Percentiles rank a stretch among this genome's conserved stretches.
phyloP scores from a whole-genome alignment of 2,888 invertebrate genomes.

The Tipula vernalis region DNA sequence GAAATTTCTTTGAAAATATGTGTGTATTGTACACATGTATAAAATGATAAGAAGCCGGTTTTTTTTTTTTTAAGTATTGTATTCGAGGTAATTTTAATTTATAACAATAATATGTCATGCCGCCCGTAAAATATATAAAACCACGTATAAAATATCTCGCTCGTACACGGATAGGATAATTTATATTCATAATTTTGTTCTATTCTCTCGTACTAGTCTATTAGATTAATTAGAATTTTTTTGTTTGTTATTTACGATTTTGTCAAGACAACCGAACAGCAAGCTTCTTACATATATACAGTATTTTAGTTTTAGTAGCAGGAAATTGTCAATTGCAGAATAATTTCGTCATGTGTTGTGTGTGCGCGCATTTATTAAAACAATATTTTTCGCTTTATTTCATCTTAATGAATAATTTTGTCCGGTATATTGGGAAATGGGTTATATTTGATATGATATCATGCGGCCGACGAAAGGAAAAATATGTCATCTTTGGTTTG shows the following conservation, averaged over 20 bases:
- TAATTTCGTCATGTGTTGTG: not conserved
- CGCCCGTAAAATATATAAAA: not conserved
- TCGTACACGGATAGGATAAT: not conserved
- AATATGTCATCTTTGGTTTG: not conserved
- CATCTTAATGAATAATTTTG: not conserved
- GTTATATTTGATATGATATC: not conserved
- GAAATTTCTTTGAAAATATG: not conserved
- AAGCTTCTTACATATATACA: too few species aligned
- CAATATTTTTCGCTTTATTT: not conserved
- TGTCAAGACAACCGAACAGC: not conserved
- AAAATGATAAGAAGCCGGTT: not conserved
- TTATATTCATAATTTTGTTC: not conserved
- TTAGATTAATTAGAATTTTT: not conserved
- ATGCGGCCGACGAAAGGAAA: not conserved
- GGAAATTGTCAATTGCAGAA: not conserved
- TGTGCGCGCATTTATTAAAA: not conserved
- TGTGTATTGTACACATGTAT: not conserved
- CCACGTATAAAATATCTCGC: too few species aligned
- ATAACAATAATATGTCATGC: not conserved
- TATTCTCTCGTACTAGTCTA: not conserved
- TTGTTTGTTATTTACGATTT: not conserved
- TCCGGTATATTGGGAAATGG: conserved; percentile 4
- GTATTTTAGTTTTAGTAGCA: not conserved
- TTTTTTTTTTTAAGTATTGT: not conserved
- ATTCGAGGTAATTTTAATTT: not conserved